These are phyloP conservation scores for Leucophenga maculata DNA, from an alignment of 2,888 invertebrate genomes.

Conservation along the genomic window DNA sequence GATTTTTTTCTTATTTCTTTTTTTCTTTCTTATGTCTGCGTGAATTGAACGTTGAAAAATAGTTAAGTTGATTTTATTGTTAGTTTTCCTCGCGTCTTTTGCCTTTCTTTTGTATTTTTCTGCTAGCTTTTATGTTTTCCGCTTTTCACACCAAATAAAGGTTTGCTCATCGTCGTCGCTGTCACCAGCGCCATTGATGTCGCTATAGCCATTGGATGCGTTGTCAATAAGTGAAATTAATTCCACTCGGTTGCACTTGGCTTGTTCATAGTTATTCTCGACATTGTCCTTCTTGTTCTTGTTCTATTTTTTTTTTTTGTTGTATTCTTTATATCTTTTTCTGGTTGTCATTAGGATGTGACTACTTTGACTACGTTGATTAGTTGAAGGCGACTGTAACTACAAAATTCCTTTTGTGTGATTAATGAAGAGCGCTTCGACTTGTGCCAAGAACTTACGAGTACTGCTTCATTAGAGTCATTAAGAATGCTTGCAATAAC, in stretches of 20 bases:
- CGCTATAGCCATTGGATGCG: neutral
- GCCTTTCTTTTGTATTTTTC: neutral
- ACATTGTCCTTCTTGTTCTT: too few relatives aligned
- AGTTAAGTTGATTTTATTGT: too few relatives aligned
- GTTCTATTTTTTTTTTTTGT: too few relatives aligned
- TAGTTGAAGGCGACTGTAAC: too few relatives aligned
- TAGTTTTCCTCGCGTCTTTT: neutral
- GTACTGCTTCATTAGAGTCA: too few relatives aligned
- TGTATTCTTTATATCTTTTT: too few relatives aligned
- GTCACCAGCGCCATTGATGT: neutral
- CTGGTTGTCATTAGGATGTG: too few relatives aligned
- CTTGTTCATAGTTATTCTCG: neutral
- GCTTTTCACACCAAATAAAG: neutral
- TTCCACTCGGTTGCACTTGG: slow-evolving; percentile 6
- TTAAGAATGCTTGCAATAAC: too few relatives aligned
- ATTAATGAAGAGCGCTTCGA: too few relatives aligned
- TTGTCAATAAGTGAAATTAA: slow-evolving; percentile 6
- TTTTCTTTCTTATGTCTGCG: neutral
- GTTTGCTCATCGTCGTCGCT: neutral
- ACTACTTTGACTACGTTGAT: too few relatives aligned
- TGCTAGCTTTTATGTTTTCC: neutral
- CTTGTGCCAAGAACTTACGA: too few relatives aligned
- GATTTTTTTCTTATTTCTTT: neutral
- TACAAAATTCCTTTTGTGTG: too few relatives aligned
- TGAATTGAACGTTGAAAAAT: neutral